phyloP scores from a whole-genome alignment of 2,888 invertebrate genomes.

The Brachyptera putata region DNA sequence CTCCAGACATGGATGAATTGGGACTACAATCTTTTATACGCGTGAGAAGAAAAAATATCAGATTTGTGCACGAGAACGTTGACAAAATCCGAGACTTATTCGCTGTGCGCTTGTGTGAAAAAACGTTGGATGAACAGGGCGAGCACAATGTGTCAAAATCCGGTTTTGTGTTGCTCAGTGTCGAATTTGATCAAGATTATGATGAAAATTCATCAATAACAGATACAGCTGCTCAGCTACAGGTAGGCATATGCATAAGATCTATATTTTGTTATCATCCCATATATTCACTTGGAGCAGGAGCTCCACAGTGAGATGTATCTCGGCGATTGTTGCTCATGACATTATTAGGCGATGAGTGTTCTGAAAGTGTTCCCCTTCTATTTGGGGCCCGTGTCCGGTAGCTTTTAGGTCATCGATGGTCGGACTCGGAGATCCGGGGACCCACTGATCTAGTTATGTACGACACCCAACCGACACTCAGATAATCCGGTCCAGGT shows the following conservation, averaged over 20 bases:
- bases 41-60: constrained; percentile 35
- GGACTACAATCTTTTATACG: constrained; percentile 33
- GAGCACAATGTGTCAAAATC: constrained; percentile 32
- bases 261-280: too few species aligned
- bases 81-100: constrained; percentile 35
- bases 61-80: constrained; percentile 33
- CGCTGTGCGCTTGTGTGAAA: constrained; percentile 35
- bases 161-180: constrained; percentile 30
- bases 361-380: constrained; percentile 5
- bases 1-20: constrained; percentile 37
- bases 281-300: too few species aligned
- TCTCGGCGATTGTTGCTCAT: too few species aligned
- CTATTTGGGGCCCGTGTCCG: neutral
- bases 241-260: too few species aligned
- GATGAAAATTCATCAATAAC: constrained; percentile 22
- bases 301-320: too few species aligned
- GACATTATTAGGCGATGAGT: too few species aligned
- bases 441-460: neutral
- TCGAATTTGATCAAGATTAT: constrained; percentile 30
- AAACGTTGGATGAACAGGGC: constrained; percentile 27
- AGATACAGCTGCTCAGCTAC: constrained; percentile 30
- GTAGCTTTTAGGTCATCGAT: neutral
- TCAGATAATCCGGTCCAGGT: neutral
- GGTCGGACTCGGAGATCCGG: neutral
- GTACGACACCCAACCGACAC: neutral